Evolutionary conservation across 2,888 invertebrate genomes (phyloP).

Genomic region (Operophtera brumata): DNA sequence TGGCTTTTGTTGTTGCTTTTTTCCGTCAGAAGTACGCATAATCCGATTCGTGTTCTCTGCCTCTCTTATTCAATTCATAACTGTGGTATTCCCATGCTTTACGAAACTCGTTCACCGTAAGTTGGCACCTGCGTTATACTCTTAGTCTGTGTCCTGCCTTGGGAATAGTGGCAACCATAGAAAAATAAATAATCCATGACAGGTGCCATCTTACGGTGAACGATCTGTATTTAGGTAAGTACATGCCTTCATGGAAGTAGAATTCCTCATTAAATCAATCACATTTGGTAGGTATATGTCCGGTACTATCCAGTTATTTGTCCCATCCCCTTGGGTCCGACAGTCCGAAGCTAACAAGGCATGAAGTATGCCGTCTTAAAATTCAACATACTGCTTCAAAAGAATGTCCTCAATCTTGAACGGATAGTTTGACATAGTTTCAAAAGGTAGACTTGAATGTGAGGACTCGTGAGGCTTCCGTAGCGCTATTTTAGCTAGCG

Average conservation of each 20-base stretch:
- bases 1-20: constrained; percentile 45
- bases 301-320: too few relatives aligned
- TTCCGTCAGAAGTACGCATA: constrained; percentile 36
- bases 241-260: neutral
- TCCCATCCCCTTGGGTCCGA: neutral
- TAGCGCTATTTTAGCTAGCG: too few relatives aligned
- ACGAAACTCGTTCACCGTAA: too few relatives aligned
- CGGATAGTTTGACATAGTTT: constrained; percentile 22
- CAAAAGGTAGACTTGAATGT: neutral
- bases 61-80: constrained; percentile 18
- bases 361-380: constrained; percentile 17
- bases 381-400: constrained; percentile 17
- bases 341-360: constrained; percentile 8
- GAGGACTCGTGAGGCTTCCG: too few relatives aligned
- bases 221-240: neutral
- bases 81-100: neutral
- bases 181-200: too few relatives aligned
- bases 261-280: neutral
- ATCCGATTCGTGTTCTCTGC: constrained; percentile 41
- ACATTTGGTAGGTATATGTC: neutral
- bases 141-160: too few relatives aligned
- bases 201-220: too few relatives aligned
- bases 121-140: too few relatives aligned
- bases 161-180: too few relatives aligned
- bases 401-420: constrained; percentile 10